Base-by-base conservation (phyloP, 1,140 invertebrate species). In the Drosophila orosa region DNA sequence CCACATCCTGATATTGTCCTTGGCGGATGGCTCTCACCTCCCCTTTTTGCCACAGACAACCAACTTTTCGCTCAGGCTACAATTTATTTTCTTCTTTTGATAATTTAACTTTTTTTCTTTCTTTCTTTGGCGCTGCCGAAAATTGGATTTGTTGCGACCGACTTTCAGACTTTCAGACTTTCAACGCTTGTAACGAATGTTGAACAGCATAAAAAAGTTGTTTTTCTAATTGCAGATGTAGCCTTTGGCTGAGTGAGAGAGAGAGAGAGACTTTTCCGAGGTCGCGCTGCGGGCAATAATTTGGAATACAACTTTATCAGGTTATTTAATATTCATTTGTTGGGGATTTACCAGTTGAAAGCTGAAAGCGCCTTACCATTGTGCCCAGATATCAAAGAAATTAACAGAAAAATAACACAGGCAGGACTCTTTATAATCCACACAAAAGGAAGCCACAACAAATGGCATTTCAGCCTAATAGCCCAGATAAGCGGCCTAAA, bases 71-170 rank as follows among this genome's bases (percentile, higher is more conserved):
- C 19, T 73, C 58, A 19, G 57, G 68, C 62, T 31, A 78, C 50
- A 86, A 87, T 73, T 71, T 71, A 71, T 71, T 72, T 72, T 58
- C 52, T 71, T 58, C 52, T 66, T 78, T 82, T 73, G 75, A 87
- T 69, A 72, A 82, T 79, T 79, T 73, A 72, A 84, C 74, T 78
- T 73, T 61, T 69, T 48, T 62, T 52, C 56, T 65, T 9, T n/a
- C n/a, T n/a, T 57, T 54, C 54, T 50, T 44, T 50, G 48, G 25
- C 42, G 45, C 61, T 69, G 45, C 61, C 65, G 61, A 44, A 77
- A 80, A 85, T 78, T 74, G 60, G 78, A 81, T 76, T 76, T 76
- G 67, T 80, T 67, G 58, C 57, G 50, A 57, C 45, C 54, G 69
- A 79, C 68, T 79, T 79, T 74, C 69, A 63, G 67, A 78, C 58